phyloP scores from a whole-genome alignment of 2,797 vertebrate genomes.

The Periparus ater region DNA sequence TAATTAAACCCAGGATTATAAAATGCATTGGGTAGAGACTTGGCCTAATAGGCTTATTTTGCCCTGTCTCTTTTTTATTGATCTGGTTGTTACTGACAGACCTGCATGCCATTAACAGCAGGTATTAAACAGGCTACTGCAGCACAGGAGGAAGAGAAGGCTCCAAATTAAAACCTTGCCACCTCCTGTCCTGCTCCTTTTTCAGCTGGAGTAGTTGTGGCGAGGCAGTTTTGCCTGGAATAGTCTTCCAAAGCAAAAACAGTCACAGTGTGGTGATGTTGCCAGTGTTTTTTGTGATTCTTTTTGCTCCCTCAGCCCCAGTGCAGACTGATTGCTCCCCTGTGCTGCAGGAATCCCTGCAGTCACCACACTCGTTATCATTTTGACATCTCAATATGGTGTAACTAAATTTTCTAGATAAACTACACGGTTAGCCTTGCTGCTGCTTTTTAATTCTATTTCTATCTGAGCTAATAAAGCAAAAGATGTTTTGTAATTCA shows the following conservation, averaged over 20 bases:
- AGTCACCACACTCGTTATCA: background rate
- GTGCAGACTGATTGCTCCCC: background rate
- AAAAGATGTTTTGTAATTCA: conserved; percentile 37
- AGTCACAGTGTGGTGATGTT: background rate
- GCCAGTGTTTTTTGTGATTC: background rate
- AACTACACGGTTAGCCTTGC: conserved; percentile 5
- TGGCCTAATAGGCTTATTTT: background rate
- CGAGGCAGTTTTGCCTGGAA: background rate
- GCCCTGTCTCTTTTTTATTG: background rate
- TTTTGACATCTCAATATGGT: background rate
- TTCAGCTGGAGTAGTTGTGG: background rate
- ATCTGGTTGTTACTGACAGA: background rate
- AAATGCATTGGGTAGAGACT: background rate
- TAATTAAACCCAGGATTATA: background rate
- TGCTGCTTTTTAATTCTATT: conserved; percentile 56
- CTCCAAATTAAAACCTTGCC: background rate
- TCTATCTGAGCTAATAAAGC: conserved; percentile 36
- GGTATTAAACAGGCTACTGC: background rate
- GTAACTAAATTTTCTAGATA: conserved; percentile 28
- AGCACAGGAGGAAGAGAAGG: background rate
- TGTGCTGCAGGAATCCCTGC: background rate
- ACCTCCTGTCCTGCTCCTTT: background rate
- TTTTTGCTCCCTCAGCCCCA: background rate
- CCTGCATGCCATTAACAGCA: background rate
- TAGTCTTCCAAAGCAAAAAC: background rate